These are phyloP conservation scores for Mya arenaria DNA, from an alignment of 1,140 invertebrate genomes.

Conservation along the genomic window DNA sequence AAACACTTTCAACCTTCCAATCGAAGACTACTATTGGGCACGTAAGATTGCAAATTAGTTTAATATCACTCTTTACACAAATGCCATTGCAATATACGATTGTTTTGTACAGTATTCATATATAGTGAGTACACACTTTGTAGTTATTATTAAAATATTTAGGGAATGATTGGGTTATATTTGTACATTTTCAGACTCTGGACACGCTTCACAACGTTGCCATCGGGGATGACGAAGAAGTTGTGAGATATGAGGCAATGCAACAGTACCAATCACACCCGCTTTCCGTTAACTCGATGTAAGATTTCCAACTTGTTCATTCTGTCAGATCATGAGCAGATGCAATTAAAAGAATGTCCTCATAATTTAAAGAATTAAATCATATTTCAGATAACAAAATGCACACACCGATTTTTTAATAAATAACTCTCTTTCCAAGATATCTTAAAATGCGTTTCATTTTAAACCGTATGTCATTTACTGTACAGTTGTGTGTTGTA, in stretches of 20 bases:
- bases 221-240: slow-evolving; percentile 21
- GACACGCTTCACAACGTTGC: background rate
- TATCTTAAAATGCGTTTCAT: background rate
- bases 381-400: background rate
- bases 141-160: no score
- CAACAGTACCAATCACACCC: slow-evolving; percentile 33
- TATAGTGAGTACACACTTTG: no score
- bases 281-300: background rate
- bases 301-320: background rate
- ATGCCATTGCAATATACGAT: no score
- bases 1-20: no score
- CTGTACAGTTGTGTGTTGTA: no score
- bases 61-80: no score
- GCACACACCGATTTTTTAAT: background rate
- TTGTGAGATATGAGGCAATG: slow-evolving; percentile 44
- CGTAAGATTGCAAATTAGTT: no score
- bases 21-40: no score
- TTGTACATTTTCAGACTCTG: slow-evolving; percentile 25
- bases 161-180: no score
- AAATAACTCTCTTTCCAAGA: background rate
- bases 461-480: no score
- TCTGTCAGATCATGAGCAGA: background rate
- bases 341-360: background rate
- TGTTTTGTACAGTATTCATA: no score
- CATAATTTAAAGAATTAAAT: background rate